Evolutionary conservation across 2,888 invertebrate species (phyloP).

Genomic region (Lycia hirtaria): DNA sequence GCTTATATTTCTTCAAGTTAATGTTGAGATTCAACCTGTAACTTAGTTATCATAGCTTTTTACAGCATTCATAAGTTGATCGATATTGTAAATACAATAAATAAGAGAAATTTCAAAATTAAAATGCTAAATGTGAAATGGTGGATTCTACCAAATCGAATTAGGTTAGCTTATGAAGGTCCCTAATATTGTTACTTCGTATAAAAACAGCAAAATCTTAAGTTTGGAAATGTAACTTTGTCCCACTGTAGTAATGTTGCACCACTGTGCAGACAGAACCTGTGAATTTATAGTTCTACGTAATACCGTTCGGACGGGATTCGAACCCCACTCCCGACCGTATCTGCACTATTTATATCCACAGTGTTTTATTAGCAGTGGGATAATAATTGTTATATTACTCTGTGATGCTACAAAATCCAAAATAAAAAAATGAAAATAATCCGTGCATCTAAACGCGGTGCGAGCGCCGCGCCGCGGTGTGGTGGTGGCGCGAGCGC

Average conservation of each 20-base stretch:
- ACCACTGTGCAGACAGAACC: constrained; percentile 22
- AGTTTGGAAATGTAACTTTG: constrained; percentile 19
- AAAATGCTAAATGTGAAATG: neutral
- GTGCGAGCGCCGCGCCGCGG: no score
- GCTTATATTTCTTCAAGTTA: no score
- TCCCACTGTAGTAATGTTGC: constrained; percentile 5
- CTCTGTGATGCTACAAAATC: no score
- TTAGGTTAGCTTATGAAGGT: constrained; percentile 1
- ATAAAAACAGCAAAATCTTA: constrained; percentile 3
- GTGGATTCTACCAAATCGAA: neutral
- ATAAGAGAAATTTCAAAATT: neutral
- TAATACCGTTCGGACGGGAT: constrained; percentile 22
- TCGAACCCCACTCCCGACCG: constrained; percentile 19
- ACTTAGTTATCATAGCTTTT: no score
- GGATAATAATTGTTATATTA: neutral
- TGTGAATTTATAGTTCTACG: constrained; percentile 24
- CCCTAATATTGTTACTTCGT: constrained; percentile 17
- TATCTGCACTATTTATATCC: constrained; percentile 14
- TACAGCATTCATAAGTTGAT: no score
- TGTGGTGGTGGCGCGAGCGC: no score
- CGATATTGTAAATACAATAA: no score
- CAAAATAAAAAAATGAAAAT: no score
- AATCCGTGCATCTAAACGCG: no score
- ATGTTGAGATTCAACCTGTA: no score
- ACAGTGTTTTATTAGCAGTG: neutral